These are phyloP conservation scores for Myodes glareolus DNA, from an alignment of 2,113 vertebrate genomes.

Conservation along the genomic window DNA sequence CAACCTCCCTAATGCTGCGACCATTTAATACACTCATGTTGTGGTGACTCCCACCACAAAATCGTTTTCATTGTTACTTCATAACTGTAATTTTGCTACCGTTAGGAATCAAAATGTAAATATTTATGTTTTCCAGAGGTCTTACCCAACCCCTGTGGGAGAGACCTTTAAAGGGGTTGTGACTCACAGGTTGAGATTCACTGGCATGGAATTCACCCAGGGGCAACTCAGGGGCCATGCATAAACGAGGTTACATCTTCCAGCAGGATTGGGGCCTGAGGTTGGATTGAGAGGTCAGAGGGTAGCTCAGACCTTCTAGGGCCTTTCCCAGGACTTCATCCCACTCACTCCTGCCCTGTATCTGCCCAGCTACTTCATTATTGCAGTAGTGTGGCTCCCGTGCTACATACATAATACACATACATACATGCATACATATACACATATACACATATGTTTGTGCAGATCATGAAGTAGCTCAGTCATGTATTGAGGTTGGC, in stretches of 20 bases:
- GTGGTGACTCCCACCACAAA: not conserved
- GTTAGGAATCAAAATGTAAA: not conserved
- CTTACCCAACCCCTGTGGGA: not conserved
- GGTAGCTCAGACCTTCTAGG: not conserved
- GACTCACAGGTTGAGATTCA: not conserved
- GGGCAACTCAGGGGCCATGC: not conserved
- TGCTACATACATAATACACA: not conserved
- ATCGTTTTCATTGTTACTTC: not conserved
- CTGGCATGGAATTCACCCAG: not conserved
- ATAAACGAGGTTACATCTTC: not conserved
- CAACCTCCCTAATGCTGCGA: not conserved
- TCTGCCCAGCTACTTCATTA: not conserved
- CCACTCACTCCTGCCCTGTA: not conserved
- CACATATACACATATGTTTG: not conserved
- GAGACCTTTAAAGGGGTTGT: not conserved
- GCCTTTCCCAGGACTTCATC: not conserved
- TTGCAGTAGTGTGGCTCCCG: not conserved
- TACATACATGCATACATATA: not conserved
- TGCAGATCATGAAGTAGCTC: not conserved
- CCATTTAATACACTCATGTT: not conserved
- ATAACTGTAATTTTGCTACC: not conserved
- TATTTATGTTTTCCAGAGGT: not conserved
- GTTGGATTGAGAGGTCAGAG: not conserved
- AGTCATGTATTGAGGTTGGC: not conserved
- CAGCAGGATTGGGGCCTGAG: not conserved